Base-by-base conservation (phyloP, 64 coral and sea anemone genomes). In the Actinia tenebrosa region DNA sequence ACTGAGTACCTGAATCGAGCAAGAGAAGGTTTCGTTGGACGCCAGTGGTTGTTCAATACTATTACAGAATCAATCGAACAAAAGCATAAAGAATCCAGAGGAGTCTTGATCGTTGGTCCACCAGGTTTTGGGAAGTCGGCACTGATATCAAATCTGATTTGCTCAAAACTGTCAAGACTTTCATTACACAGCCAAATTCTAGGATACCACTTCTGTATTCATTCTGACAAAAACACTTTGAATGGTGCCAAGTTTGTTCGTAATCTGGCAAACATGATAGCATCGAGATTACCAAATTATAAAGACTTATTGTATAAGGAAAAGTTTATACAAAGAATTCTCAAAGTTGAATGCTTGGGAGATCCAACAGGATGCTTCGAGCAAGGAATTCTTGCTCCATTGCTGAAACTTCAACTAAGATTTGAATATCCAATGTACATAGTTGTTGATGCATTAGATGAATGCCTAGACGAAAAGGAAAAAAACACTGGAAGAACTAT, bases 71-170 rank as follows among this genome's bases (percentile, higher is more conserved):
- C 53, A 0, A 71, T 95, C 23, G 43, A 89, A 50, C 0, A 13
- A 44, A 37, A 53, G 8, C 22, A 78, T 44, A 55, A 58, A 79
- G 17, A 53, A 2, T 69, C 18, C 2, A 23, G 84, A 69, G 89
- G 86, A 22, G 86, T 91, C 50, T 22, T 95, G 27, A 62, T 95
- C 22, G 43, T 87, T 4, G 93, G 89, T 19, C 86, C 86, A 43
- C 89, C 93, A 13, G 93, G 93, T 22, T 88, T 86, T 30, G 93
- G 93, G 22, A 95, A 95, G 55, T 95, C 93, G 37, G 86, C 93
- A 20, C 55, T 95, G 8, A 64, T 91, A 16, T 86, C 93, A 1
- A 89, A 95, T 18, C 55, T 95, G 0, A 85, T 95, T 5, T 95
- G 93, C 16, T 95, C 89, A 9, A 89, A 88, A 14, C 60, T 86